Percentiles rank a stretch among this genome's conserved stretches.
Evolutionary conservation across 2,797 vertebrate genomes (phyloP).

Genomic region (Lacerta agilis): DNA sequence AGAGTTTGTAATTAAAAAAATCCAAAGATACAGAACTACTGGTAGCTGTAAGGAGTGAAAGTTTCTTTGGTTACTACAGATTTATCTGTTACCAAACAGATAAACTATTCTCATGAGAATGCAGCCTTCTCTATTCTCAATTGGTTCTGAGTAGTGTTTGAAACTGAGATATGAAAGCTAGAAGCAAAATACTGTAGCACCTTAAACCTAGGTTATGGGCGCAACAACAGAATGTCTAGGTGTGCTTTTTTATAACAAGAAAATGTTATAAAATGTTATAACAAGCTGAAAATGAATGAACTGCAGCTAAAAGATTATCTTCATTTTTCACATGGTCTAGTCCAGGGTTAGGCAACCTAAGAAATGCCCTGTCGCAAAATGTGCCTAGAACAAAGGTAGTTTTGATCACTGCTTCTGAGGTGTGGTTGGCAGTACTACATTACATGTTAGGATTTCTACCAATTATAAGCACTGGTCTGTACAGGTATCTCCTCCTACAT

Average conservation of each 20-base stretch:
- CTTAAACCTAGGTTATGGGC: no score
- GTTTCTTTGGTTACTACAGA: background rate
- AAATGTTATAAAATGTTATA: no score
- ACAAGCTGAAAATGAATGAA: background rate
- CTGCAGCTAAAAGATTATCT: background rate
- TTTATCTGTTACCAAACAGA: background rate
- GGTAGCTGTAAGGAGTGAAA: background rate
- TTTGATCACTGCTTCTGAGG: background rate
- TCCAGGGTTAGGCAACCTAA: no score
- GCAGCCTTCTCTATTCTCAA: background rate
- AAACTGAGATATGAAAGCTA: no score
- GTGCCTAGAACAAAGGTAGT: no score
- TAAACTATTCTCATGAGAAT: background rate
- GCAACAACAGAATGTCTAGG: no score
- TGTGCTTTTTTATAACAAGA: background rate
- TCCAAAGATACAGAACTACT: background rate
- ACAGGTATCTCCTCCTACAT: background rate
- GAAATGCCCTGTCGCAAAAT: no score
- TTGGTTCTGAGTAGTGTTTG: background rate
- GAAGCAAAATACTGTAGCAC: no score
- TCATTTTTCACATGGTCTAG: no score
- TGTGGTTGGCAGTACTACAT: background rate
- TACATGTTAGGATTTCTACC: background rate
- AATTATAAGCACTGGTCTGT: background rate
- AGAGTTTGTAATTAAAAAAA: background rate